Conservation (phyloP, 2,888 invertebrate genomes). For the Drosophila rellima region DNA sequence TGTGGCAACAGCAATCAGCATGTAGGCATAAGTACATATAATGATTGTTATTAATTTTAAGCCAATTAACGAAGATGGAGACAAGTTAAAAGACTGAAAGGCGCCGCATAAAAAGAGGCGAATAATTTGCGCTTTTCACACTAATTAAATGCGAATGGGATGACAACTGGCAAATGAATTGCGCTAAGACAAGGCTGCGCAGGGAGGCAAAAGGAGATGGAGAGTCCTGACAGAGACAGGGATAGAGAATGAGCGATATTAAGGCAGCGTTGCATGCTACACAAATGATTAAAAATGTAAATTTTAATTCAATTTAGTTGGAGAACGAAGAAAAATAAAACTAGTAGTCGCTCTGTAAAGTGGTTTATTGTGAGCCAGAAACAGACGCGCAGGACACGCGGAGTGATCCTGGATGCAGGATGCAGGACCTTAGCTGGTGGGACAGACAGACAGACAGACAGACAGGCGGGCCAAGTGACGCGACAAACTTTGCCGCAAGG, state of each 20-base stretch:
- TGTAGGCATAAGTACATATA: slow-evolving; percentile 44
- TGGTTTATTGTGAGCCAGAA: slow-evolving; percentile 74
- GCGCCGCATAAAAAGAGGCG: slow-evolving; percentile 48
- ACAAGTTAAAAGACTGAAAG: slow-evolving; percentile 30
- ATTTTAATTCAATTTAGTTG: slow-evolving; percentile 82
- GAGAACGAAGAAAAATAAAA: slow-evolving; percentile 48
- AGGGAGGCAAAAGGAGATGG: slow-evolving; percentile 20
- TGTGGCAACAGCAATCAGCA: slow-evolving; percentile 15
- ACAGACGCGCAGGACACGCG: slow-evolving; percentile 26
- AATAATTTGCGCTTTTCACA: slow-evolving; percentile 82
- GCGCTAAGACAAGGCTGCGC: slow-evolving; percentile 47
- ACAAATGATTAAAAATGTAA: slow-evolving; percentile 81
- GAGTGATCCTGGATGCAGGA: slow-evolving; percentile 30
- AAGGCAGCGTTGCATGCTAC: slow-evolving; percentile 63
- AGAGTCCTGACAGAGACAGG: slow-evolving; percentile 8
- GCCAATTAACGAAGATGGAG: slow-evolving; percentile 65
- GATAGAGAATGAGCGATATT: slow-evolving; percentile 38
- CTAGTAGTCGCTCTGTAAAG: slow-evolving; percentile 73
- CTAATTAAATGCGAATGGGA: slow-evolving; percentile 78
- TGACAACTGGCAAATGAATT: slow-evolving; percentile 69
- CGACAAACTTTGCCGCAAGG: slow-evolving; percentile 78
- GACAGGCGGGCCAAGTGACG: slow-evolving; percentile 56
- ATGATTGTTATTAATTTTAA: slow-evolving; percentile 77
- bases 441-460: too few relatives aligned
- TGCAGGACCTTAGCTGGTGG: not conserved